phyloP scores from a whole-genome alignment of 2,797 vertebrate species.

The Erithacus rubecula region DNA sequence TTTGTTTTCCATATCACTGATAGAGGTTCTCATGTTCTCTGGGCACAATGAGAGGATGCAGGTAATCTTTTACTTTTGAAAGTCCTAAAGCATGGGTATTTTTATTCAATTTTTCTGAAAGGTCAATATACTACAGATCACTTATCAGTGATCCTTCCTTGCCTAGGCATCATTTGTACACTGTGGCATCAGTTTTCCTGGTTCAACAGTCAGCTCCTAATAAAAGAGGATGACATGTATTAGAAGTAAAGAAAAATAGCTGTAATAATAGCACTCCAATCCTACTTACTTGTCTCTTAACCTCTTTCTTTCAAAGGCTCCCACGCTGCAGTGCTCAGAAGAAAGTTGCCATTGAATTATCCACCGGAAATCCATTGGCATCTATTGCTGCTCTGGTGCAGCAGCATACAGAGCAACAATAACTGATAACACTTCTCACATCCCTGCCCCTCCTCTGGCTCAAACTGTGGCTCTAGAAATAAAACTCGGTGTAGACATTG shows the following conservation, averaged over 20 bases:
- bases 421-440: conserved; percentile 7
- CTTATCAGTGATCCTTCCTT: conserved; percentile 55
- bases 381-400: conserved; percentile 22
- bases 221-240: conserved; percentile 63
- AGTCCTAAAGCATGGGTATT: background rate
- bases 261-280: conserved; percentile 64
- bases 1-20: background rate
- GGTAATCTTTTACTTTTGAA: conserved; percentile 38
- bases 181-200: conserved; percentile 29
- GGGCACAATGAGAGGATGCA: background rate
- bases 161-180: conserved; percentile 58
- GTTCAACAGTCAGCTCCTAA: conserved; percentile 64
- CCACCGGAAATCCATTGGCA: conserved; percentile 1
- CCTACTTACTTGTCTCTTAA: conserved; percentile 68
- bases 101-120: conserved; percentile 41
- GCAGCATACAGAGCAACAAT: background rate
- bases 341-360: conserved; percentile 50
- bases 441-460: background rate
- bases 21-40: background rate
- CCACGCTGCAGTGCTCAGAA: conserved; percentile 30
- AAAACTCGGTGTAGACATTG: background rate
- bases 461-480: background rate
- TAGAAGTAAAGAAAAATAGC: conserved; percentile 70
- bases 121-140: conserved; percentile 62
- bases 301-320: conserved; percentile 65